A percentile compares a stretch with the other conserved stretches of the same genome.
These are phyloP conservation scores for Caenorhabditis macrosperma DNA, from an alignment of 2,888 invertebrate species.

Conservation along the genomic window DNA sequence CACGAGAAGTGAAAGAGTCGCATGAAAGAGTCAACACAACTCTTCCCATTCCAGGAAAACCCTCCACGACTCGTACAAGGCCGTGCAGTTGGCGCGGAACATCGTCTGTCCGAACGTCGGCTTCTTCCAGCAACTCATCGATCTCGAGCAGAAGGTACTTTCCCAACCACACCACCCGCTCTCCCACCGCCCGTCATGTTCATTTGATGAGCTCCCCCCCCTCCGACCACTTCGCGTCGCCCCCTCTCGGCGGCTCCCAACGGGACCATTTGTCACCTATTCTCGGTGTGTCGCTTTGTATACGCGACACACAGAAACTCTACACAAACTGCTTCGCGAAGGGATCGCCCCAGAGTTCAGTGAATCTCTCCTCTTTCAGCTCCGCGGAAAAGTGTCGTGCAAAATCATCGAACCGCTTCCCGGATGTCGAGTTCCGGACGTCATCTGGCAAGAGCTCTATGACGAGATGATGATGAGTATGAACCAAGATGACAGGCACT, in stretches of 20 bases:
- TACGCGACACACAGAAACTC: slow-evolving; percentile 5
- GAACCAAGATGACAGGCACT: slow-evolving; percentile 67
- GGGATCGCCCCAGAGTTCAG: background rate
- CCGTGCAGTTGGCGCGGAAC: slow-evolving; percentile 69
- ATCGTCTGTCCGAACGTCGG: slow-evolving; percentile 76
- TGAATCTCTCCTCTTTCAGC: slow-evolving; percentile 36
- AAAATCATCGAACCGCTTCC: slow-evolving; percentile 71
- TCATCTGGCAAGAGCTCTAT: slow-evolving; percentile 76
- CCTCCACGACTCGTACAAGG: slow-evolving; percentile 72
- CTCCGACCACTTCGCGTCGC: slow-evolving; percentile 14
- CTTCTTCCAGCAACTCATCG: slow-evolving; percentile 75
- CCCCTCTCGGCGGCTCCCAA: slow-evolving; percentile 25
- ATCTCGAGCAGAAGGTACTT: slow-evolving; percentile 69
- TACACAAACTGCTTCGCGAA: background rate
- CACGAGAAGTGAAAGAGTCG: slow-evolving; percentile 70
- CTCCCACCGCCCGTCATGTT: slow-evolving; percentile 4
- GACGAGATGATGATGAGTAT: slow-evolving; percentile 72
- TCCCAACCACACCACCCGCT: background rate
- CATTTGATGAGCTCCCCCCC: slow-evolving; percentile 30
- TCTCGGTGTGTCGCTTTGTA: slow-evolving; percentile 36
- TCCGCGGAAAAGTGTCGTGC: slow-evolving; percentile 62
- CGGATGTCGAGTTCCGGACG: slow-evolving; percentile 74
- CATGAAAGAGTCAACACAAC: no score
- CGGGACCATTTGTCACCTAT: slow-evolving; percentile 62
- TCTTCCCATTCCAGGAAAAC: slow-evolving; percentile 60